These are phyloP conservation scores for Novumbra hubbsi DNA, from an alignment of 2,797 vertebrate species.

Conservation along the genomic window DNA sequence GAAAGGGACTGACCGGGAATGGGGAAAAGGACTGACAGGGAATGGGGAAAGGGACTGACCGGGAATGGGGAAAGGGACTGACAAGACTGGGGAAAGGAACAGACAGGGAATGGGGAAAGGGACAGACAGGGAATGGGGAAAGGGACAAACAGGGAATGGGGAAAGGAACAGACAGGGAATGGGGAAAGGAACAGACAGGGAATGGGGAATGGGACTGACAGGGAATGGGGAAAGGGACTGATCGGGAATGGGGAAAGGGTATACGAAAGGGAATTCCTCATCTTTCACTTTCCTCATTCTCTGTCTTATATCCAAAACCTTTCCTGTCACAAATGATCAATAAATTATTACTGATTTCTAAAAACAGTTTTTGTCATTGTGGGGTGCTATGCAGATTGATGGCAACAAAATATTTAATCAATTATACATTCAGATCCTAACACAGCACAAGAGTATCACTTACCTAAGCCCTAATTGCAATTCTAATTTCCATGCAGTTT, in stretches of 20 bases:
- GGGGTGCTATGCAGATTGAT: no score
- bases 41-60: neutral
- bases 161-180: neutral
- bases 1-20: neutral
- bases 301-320: neutral
- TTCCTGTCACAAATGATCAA: neutral
- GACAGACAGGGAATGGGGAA: neutral
- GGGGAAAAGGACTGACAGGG: no score
- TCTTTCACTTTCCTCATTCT: neutral
- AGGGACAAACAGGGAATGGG: neutral
- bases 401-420: no score
- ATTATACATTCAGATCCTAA: no score
- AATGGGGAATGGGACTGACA: no score
- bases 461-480: neutral
- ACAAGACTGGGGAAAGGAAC: no score
- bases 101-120: conserved; percentile 1
- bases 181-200: neutral
- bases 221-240: no score
- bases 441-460: no score
- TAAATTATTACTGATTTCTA: no score
- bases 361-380: no score
- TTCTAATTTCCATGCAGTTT: neutral
- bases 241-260: no score
- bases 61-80: neutral
- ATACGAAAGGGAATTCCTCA: no score